Evolutionary conservation across 1,140 invertebrate species (phyloP).

Genomic region (Meloidogyne exigua): DNA sequence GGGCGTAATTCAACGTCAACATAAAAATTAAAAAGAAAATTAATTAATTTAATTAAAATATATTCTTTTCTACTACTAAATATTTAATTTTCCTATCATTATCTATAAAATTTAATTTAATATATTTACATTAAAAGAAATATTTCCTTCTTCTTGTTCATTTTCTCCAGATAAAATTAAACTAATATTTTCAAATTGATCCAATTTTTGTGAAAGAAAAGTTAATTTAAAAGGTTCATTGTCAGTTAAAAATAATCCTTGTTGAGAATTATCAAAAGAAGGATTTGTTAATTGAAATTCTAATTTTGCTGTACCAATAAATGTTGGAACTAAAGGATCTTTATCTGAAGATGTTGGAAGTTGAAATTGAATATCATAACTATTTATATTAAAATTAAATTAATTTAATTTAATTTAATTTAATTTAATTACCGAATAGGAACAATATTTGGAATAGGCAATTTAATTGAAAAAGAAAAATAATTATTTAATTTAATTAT

Average conservation of each 20-base stretch:
- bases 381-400: background rate
- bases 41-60: too few species aligned
- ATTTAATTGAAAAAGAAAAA: background rate
- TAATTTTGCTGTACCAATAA: slow-evolving; percentile 42
- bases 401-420: background rate
- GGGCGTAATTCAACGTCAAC: slow-evolving; percentile 12
- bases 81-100: too few species aligned
- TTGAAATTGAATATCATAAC: slow-evolving; percentile 47
- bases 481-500: background rate
- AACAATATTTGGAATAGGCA: background rate
- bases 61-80: too few species aligned
- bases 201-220: slow-evolving; percentile 22
- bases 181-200: slow-evolving; percentile 16
- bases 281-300: slow-evolving; percentile 42
- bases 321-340: slow-evolving; percentile 46
- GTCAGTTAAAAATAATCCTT: background rate
- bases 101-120: slow-evolving; percentile 7
- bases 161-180: background rate
- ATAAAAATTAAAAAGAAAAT: background rate
- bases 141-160: background rate
- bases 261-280: background rate
- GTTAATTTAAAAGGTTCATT: slow-evolving; percentile 8
- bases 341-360: slow-evolving; percentile 42
- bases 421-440: background rate
- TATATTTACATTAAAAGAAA: background rate